Evolutionary conservation across 2,888 invertebrate species (phyloP).

Genomic region (Achlya flavicornis): DNA sequence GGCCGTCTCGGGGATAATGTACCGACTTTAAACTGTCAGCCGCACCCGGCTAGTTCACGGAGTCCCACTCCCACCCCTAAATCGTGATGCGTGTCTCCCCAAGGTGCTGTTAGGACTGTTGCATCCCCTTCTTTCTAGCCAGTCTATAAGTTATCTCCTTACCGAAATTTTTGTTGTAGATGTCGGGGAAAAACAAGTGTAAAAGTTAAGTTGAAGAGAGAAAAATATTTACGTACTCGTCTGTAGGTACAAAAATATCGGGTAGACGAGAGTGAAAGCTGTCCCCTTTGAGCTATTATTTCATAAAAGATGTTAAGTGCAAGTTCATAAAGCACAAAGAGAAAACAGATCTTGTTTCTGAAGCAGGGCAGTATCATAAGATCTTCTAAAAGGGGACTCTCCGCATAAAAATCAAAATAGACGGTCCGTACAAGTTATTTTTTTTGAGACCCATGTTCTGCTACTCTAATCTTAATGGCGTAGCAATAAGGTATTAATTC

Average conservation of each 20-base stretch:
- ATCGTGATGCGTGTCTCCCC: conserved; percentile 20
- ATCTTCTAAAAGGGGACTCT: too few relatives aligned
- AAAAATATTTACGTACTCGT: background rate
- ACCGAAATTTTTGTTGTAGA: conserved; percentile 7
- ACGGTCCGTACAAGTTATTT: too few relatives aligned
- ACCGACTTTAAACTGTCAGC: conserved; percentile 48
- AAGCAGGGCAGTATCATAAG: background rate
- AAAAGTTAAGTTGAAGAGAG: too few relatives aligned
- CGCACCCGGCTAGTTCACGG: conserved; percentile 28
- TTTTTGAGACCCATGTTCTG: too few relatives aligned
- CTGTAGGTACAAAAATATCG: background rate
- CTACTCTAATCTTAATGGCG: too few relatives aligned
- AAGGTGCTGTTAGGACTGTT: conserved; percentile 28
- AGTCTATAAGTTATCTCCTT: conserved; percentile 18
- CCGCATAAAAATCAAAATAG: too few relatives aligned
- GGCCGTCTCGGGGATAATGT: conserved; percentile 29
- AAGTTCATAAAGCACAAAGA: background rate
- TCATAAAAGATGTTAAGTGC: background rate
- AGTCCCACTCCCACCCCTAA: background rate
- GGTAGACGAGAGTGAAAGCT: background rate
- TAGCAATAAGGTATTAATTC: too few relatives aligned
- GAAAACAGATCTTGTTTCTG: background rate
- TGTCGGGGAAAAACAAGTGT: background rate
- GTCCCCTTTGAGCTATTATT: conserved; percentile 1
- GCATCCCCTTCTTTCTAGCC: conserved; percentile 26